Conservation (phyloP, 2,888 invertebrate genomes). For the Antitype chi region DNA sequence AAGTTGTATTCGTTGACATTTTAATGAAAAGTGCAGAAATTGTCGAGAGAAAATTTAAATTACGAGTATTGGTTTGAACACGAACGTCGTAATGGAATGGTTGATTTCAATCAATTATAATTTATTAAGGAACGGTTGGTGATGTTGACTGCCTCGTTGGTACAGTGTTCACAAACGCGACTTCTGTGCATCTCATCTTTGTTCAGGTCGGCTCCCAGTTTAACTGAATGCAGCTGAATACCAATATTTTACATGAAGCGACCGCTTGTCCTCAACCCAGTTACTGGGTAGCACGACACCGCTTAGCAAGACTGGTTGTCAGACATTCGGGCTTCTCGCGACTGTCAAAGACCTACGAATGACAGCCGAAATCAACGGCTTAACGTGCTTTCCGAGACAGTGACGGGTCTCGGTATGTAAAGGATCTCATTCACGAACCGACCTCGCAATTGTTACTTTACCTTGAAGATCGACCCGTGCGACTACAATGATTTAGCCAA, state of each 20-base stretch:
- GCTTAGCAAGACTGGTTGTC: background rate
- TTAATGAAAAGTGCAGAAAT: slow-evolving; percentile 40
- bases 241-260: background rate
- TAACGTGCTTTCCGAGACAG: background rate
- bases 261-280: background rate
- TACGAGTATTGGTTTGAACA: slow-evolving; percentile 27
- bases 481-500: background rate
- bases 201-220: background rate
- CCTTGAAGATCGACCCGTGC: background rate
- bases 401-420: too few relatives aligned
- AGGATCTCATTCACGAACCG: background rate
- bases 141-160: background rate
- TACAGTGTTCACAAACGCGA: accelerated
- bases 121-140: background rate
- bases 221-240: background rate
- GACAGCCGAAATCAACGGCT: background rate
- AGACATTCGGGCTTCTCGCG: background rate
- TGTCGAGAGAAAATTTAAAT: slow-evolving; percentile 18
- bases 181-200: background rate
- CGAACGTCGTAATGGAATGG: background rate
- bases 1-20: slow-evolving; percentile 33
- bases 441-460: background rate
- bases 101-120: background rate
- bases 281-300: background rate
- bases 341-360: background rate